phyloP scores from a whole-genome alignment of 2,797 vertebrate species.

The Spea hammondii region DNA sequence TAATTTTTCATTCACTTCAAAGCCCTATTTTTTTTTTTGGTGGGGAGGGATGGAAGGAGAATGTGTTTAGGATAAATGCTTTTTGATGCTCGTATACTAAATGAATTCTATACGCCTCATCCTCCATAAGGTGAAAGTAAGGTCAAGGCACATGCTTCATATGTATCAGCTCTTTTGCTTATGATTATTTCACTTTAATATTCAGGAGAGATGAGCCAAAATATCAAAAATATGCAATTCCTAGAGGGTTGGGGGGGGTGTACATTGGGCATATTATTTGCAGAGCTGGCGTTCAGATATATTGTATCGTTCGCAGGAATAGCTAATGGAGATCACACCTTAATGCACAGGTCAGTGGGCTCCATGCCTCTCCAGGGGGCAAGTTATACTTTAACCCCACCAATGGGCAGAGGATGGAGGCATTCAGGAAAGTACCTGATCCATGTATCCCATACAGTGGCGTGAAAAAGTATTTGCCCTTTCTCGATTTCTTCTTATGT shows the following conservation, averaged over 20 bases:
- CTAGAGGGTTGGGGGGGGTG: neutral
- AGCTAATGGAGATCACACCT: too few relatives aligned
- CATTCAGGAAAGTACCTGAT: too few relatives aligned
- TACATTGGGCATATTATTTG: too few relatives aligned
- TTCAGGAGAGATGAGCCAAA: neutral
- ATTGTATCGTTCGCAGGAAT: too few relatives aligned
- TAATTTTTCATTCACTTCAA: constrained; percentile 87
- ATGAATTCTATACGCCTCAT: constrained; percentile 65
- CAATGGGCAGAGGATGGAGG: too few relatives aligned
- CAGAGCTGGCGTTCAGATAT: too few relatives aligned
- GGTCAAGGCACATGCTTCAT: constrained; percentile 65
- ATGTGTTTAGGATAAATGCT: constrained; percentile 5
- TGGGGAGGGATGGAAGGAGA: neutral
- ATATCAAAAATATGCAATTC: neutral
- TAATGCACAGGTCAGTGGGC: too few relatives aligned
- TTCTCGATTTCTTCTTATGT: too few relatives aligned
- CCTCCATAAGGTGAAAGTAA: constrained; percentile 73
- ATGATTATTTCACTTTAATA: neutral
- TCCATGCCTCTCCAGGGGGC: too few relatives aligned
- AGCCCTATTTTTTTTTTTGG: constrained; percentile 59
- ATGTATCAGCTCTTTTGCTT: constrained; percentile 57
- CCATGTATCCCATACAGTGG: too few relatives aligned
- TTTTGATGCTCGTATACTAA: constrained; percentile 56
- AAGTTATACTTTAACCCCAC: too few relatives aligned
- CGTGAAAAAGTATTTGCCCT: too few relatives aligned